These are phyloP conservation scores for Listronotus oregonensis DNA, from an alignment of 1,140 invertebrate species.

Conservation along the genomic window DNA sequence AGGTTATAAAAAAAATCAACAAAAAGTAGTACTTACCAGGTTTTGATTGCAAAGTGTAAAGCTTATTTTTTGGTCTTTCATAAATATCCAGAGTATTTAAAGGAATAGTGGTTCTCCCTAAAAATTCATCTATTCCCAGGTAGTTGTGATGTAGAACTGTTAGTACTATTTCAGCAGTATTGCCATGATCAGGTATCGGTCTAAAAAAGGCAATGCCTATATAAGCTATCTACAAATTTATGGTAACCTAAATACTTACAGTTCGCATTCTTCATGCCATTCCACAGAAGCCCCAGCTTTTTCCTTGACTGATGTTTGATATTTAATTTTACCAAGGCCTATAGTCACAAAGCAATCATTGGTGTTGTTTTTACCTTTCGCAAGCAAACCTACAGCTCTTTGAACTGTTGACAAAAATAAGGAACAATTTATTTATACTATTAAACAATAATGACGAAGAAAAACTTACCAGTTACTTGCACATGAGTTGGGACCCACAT, in stretches of 20 bases:
- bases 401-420: constrained; percentile 66
- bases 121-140: constrained; percentile 90
- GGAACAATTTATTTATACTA: constrained; percentile 24
- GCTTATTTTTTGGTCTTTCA: constrained; percentile 84
- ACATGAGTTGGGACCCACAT: constrained; percentile 89
- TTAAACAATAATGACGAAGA: constrained; percentile 23
- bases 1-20: neutral
- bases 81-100: constrained; percentile 88
- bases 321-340: constrained; percentile 92
- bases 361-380: constrained; percentile 88
- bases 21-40: constrained; percentile 52
- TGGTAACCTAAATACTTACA: constrained; percentile 64
- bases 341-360: constrained; percentile 97
- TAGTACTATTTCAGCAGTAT: constrained; percentile 82
- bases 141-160: constrained; percentile 87
- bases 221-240: neutral
- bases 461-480: constrained; percentile 72
- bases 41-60: constrained; percentile 67
- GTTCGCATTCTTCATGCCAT: constrained; percentile 95
- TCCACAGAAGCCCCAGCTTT: constrained; percentile 81
- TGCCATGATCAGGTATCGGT: constrained; percentile 83
- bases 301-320: constrained; percentile 93
- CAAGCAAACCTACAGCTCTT: constrained; percentile 71
- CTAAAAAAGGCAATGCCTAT: constrained; percentile 53
- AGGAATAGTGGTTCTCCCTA: constrained; percentile 82